Conservation (phyloP, 2,113 vertebrate species). For the Microcebus tavaratra region DNA sequence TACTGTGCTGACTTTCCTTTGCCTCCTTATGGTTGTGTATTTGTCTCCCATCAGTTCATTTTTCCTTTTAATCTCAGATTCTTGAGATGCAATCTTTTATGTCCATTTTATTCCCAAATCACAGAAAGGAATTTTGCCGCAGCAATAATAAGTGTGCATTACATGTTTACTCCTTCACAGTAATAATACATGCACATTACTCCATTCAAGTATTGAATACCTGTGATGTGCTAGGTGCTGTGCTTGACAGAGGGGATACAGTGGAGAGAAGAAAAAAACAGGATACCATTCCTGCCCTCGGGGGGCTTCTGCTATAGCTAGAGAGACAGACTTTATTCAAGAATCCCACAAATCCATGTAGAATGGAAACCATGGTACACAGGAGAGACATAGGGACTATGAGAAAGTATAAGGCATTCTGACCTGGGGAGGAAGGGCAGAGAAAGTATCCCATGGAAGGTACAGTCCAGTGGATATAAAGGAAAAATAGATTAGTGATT, state of each 20-base stretch:
- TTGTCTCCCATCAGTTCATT: neutral
- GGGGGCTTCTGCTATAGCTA: neutral
- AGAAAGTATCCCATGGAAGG: neutral
- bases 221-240: neutral
- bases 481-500: neutral
- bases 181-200: neutral
- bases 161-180: neutral
- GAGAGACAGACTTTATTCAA: neutral
- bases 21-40: neutral
- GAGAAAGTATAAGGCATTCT: neutral
- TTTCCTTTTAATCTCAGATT: neutral
- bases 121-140: neutral
- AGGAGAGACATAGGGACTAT: accelerated
- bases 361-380: accelerated
- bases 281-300: accelerated
- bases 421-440: accelerated
- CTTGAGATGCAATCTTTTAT: neutral
- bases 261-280: too few relatives aligned
- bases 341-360: neutral
- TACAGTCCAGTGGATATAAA: neutral
- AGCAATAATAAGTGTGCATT: neutral
- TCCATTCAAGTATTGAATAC: neutral
- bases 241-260: accelerated
- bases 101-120: neutral
- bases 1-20: neutral